These are phyloP conservation scores for Dryadula phaetusa DNA, from an alignment of 2,888 invertebrate species.

Conservation along the genomic window DNA sequence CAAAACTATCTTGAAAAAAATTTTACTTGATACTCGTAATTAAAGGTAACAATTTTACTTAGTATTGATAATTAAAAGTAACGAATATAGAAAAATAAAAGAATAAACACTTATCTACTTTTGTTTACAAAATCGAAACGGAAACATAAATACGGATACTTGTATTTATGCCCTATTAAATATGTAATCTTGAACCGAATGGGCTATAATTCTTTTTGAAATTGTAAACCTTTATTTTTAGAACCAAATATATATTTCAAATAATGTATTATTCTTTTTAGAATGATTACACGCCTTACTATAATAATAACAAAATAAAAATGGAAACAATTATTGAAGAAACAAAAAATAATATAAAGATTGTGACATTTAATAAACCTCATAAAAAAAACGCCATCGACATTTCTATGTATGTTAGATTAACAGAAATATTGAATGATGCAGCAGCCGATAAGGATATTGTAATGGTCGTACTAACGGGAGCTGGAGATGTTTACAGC, in stretches of 20 bases:
- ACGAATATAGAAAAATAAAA: too few species aligned
- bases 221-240: neutral
- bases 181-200: too few species aligned
- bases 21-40: too few species aligned
- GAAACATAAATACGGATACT: too few species aligned
- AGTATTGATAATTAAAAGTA: too few species aligned
- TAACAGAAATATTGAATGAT: constrained; percentile 86
- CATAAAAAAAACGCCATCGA: constrained; percentile 92
- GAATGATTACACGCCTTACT: neutral
- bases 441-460: constrained; percentile 88
- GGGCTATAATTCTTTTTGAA: too few species aligned
- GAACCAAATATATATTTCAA: neutral
- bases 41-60: too few species aligned
- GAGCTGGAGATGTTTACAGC: constrained; percentile 91
- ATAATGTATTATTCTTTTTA: constrained; percentile 10
- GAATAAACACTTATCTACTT: too few species aligned
- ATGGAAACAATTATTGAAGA: constrained; percentile 61
- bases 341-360: constrained; percentile 60
- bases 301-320: constrained; percentile 47
- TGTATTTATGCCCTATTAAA: too few species aligned
- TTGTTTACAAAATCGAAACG: too few species aligned
- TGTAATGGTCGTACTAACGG: constrained; percentile 90
- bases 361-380: constrained; percentile 90
- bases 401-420: constrained; percentile 86
- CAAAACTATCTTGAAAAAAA: too few species aligned